phyloP scores from a whole-genome alignment of 1,140 invertebrate genomes.

The Anastatus disparis region DNA sequence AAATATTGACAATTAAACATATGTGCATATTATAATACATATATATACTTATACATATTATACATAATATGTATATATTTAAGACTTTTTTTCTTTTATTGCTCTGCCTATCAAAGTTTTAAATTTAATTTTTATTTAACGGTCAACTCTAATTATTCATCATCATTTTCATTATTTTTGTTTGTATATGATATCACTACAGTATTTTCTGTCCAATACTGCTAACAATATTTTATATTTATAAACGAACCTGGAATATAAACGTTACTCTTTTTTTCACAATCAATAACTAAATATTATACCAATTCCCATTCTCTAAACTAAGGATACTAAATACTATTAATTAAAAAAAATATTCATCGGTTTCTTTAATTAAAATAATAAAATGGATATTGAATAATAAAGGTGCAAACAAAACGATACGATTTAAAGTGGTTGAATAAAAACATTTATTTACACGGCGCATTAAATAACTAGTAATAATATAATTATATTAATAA shows the following conservation, averaged over 20 bases:
- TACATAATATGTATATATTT: neutral
- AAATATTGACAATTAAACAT: constrained; percentile 13
- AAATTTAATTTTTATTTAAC: neutral
- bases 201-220: constrained; percentile 55
- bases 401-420: constrained; percentile 25
- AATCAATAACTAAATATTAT: too few species aligned
- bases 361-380: neutral
- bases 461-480: constrained; percentile 34
- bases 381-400: neutral
- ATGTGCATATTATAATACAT: constrained; percentile 4
- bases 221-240: constrained; percentile 34
- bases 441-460: constrained; percentile 55
- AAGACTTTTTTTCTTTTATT: constrained; percentile 3
- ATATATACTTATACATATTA: neutral
- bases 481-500: constrained; percentile 34
- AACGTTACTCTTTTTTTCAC: constrained; percentile 15
- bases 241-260: constrained; percentile 46
- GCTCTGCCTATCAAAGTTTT: neutral
- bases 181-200: constrained; percentile 19
- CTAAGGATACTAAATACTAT: too few species aligned
- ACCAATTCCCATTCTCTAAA: too few species aligned
- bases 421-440: constrained; percentile 41
- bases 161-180: constrained; percentile 12
- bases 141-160: neutral
- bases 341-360: too few species aligned